phyloP scores from a whole-genome alignment of 2,797 vertebrate genomes.

The Mormyrops attenuatus region DNA sequence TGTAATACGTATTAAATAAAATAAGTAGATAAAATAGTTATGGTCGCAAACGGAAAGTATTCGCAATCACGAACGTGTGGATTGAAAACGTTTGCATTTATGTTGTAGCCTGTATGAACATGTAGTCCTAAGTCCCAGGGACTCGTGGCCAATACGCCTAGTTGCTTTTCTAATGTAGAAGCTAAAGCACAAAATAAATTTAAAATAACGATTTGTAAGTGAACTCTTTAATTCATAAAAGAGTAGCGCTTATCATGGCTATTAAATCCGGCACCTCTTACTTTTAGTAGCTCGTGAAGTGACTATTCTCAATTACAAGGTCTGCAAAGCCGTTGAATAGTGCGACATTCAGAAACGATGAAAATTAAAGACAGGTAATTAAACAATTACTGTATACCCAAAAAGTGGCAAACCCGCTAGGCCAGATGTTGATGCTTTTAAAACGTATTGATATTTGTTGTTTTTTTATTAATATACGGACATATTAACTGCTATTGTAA shows the following conservation, averaged over 20 bases:
- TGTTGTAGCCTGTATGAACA: not conserved
- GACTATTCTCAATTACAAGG: not conserved
- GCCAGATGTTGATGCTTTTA: not conserved
- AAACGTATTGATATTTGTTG: not conserved
- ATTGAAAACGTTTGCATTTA: not conserved
- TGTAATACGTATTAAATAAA: not conserved
- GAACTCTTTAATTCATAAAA: not conserved
- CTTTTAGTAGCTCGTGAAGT: not conserved
- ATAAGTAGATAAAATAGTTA: not conserved
- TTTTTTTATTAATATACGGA: not conserved
- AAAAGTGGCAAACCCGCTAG: not conserved
- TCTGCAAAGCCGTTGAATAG: not conserved
- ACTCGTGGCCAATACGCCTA: not conserved
- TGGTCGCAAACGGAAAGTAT: not conserved
- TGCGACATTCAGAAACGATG: not conserved
- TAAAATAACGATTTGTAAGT: not conserved
- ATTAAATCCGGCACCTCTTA: not conserved
- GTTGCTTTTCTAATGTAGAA: not conserved
- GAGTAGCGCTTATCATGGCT: not conserved
- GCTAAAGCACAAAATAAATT: not conserved
- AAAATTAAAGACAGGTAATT: not conserved
- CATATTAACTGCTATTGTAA: not conserved
- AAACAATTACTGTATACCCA: not conserved
- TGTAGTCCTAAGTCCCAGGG: not conserved
- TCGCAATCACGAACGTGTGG: not conserved